Base-by-base conservation (phyloP, 1,140 invertebrate species). In the Papilio xuthus region DNA sequence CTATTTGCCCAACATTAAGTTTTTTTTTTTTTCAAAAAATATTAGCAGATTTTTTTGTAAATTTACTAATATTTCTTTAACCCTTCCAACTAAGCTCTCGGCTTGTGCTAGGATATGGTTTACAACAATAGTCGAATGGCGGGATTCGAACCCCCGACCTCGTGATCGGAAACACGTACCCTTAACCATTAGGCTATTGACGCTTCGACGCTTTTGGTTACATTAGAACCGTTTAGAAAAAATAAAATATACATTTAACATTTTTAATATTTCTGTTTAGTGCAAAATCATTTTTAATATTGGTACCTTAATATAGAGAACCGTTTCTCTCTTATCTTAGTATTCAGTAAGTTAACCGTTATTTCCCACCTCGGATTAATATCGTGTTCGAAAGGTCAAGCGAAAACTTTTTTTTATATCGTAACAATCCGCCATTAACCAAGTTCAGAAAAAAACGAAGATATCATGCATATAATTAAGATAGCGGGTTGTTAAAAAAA, bases 251-350 rank as follows among this genome's bases (percentile, higher is more conserved):
- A 50, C 4, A 50, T 18, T 26, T 26, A 56, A 23, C 6, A 56
- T 2, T 9, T 2, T 2, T 9, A 60, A 9, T 2, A 67, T 67
- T 67, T 67, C 26, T 60, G 26, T 63, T 63, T n/a, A n/a, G 32
- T 50, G 71, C 28, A 60, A 76, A 3, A 63, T 18, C 26, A 42
- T 13, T 76, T 60, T 75, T 60, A 76, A 76, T 76, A 60, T 75
- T 56, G 47, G 47, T 32, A 76, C 41, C 50, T n/a, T 75, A 73
- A 71, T 80, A 79, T 81, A 80, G 82, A 87, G 83, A 83, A 84
- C 86, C 85, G 85, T 85, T 80, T 44, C 69, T 72, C 82, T 83
- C 74, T 87, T 87, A 87, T 85, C 83, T 84, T 83, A 80, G 83
- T 79, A 83, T 85, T 82, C 84, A 80, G 84, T 83, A 79, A 78